These are phyloP conservation scores for Semotilus atromaculatus DNA, from an alignment of 2,797 vertebrate genomes.

Conservation along the genomic window DNA sequence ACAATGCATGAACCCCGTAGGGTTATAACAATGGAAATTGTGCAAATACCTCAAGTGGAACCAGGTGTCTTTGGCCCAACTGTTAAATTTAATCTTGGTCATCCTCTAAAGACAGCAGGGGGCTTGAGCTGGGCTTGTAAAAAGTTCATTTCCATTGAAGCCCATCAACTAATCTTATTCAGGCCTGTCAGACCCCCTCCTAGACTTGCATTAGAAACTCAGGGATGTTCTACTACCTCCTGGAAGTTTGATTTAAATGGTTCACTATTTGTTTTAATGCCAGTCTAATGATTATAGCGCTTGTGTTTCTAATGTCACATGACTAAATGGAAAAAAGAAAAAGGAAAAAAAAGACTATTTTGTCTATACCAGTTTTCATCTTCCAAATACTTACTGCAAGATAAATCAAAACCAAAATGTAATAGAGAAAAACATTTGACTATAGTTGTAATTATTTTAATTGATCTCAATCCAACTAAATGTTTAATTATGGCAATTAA, in stretches of 20 bases:
- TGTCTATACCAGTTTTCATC: not conserved
- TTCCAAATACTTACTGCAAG: not conserved
- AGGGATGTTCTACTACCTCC: constrained; percentile 51
- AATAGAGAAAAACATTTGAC: not conserved
- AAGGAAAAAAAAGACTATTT: no score
- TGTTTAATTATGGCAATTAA: not conserved
- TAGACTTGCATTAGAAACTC: constrained; percentile 56
- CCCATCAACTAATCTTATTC: constrained; percentile 60
- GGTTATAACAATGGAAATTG: constrained; percentile 33
- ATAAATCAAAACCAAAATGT: not conserved
- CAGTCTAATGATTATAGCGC: constrained; percentile 48
- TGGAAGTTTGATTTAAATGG: constrained; percentile 68
- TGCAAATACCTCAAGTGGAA: constrained; percentile 52
- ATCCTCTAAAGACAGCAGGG: constrained; percentile 61
- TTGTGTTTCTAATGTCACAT: not conserved
- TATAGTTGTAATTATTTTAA: not conserved
- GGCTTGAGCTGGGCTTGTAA: constrained; percentile 61
- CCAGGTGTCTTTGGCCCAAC: constrained; percentile 48
- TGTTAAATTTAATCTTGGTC: constrained; percentile 50
- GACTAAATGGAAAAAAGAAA: not conserved
- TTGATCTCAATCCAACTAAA: not conserved
- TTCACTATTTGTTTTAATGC: constrained; percentile 52
- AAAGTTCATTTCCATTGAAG: constrained; percentile 70
- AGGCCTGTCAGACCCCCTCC: constrained; percentile 56
- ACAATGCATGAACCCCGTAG: constrained; percentile 1